Evolutionary conservation across 2,797 vertebrate species (phyloP).

Genomic region (Poecilia gillii): DNA sequence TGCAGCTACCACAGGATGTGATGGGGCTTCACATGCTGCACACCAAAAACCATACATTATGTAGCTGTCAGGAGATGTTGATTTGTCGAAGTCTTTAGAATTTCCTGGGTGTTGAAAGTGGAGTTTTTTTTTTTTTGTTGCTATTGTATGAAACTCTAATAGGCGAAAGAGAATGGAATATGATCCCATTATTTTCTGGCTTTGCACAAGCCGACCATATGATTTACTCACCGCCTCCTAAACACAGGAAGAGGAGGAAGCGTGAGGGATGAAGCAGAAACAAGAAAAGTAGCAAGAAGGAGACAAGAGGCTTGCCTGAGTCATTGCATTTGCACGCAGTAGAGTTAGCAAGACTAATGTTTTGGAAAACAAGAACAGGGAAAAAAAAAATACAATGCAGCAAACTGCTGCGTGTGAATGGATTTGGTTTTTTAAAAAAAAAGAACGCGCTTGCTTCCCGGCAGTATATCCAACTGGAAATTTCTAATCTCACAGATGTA

Average conservation of each 20-base stretch:
- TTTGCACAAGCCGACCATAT: conserved; percentile 79
- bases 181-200: conserved; percentile 85
- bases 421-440: conserved; percentile 76
- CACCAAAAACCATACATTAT: conserved; percentile 83
- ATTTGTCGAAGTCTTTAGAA: conserved; percentile 81
- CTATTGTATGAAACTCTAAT: conserved; percentile 84
- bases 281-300: conserved; percentile 18
- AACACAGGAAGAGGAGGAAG: conserved; percentile 64
- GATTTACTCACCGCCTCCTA: conserved; percentile 78
- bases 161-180: conserved; percentile 78
- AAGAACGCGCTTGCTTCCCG: conserved; percentile 69
- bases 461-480: conserved; percentile 75
- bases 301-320: conserved; percentile 65
- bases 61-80: conserved; percentile 80
- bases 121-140: conserved; percentile 51
- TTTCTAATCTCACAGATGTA: conserved; percentile 82
- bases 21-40: conserved; percentile 78
- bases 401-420: conserved; percentile 73
- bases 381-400: conserved; percentile 68
- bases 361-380: conserved; percentile 82
- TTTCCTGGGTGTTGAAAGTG: conserved; percentile 73
- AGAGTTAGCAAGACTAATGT: conserved; percentile 84
- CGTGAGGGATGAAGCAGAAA: conserved; percentile 56
- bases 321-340: conserved; percentile 82
- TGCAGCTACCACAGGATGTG: conserved; percentile 83